Percentiles rank a stretch among this genome's conserved stretches.
Conservation (phyloP, 2,113 vertebrate genomes). For the Carlito syrichta region DNA sequence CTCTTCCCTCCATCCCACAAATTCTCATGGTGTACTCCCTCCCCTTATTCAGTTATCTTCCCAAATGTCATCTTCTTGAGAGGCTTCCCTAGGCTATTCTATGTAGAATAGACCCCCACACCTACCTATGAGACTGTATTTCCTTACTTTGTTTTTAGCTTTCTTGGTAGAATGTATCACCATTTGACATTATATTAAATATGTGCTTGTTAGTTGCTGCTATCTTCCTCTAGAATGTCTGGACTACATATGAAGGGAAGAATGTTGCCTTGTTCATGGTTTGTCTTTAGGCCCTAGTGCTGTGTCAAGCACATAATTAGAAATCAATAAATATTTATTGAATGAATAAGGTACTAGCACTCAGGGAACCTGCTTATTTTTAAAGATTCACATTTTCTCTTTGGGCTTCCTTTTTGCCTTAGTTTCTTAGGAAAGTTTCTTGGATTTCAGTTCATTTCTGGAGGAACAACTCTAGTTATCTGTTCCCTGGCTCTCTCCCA, state of each 20-base stretch:
- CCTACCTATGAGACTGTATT: not conserved
- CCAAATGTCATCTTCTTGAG: not conserved
- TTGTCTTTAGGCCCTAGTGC: not conserved
- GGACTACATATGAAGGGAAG: not conserved
- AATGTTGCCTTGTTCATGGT: not conserved
- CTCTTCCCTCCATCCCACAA: not conserved
- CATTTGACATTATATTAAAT: too few relatives aligned
- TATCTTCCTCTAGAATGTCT: not conserved
- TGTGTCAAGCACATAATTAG: not conserved
- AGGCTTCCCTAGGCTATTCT: not conserved
- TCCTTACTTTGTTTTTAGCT: not conserved
- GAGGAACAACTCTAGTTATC: not conserved
- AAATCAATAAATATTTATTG: not conserved
- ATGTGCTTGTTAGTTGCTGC: not conserved
- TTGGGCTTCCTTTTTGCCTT: not conserved
- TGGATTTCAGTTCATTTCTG: too few relatives aligned
- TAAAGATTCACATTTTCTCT: not conserved
- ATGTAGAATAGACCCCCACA: not conserved
- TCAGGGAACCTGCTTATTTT: not conserved
- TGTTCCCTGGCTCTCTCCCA: rapidly evolving
- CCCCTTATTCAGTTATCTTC: not conserved
- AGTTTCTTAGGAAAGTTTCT: not conserved
- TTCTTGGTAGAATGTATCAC: not conserved
- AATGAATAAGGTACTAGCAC: not conserved
- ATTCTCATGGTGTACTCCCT: not conserved